These are phyloP conservation scores for Zaprionus ornatus DNA, from an alignment of 1,140 invertebrate genomes.

Conservation along the genomic window DNA sequence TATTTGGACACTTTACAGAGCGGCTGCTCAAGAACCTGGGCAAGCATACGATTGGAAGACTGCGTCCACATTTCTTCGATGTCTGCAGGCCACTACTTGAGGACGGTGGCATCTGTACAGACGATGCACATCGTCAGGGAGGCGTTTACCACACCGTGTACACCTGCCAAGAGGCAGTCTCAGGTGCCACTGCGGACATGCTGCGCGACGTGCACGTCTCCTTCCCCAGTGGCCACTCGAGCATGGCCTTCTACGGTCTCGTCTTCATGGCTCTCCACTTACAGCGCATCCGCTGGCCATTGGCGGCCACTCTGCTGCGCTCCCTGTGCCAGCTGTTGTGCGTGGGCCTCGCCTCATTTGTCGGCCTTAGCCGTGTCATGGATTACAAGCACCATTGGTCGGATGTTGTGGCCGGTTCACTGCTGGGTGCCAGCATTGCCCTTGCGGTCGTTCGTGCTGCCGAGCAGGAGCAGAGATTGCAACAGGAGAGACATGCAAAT, in stretches of 20 bases:
- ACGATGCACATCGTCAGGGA: slow-evolving; percentile 83
- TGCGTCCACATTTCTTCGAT: slow-evolving; percentile 95
- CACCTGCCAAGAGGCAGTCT: slow-evolving; percentile 84
- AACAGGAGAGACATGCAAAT: slow-evolving; percentile 9
- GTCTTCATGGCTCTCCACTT: slow-evolving; percentile 92
- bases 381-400: slow-evolving; percentile 98
- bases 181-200: slow-evolving; percentile 84
- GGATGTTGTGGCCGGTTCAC: slow-evolving; percentile 86
- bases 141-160: slow-evolving; percentile 87
- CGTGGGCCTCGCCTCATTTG: slow-evolving; percentile 87
- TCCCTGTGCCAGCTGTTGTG: slow-evolving; percentile 56
- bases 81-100: slow-evolving; percentile 87
- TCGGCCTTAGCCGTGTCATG: slow-evolving; percentile 93
- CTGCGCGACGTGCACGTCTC: slow-evolving; percentile 90
- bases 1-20: slow-evolving; percentile 91
- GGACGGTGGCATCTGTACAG: slow-evolving; percentile 48
- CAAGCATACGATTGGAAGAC: slow-evolving; percentile 94
- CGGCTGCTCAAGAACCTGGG: slow-evolving; percentile 93
- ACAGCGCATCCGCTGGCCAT: slow-evolving; percentile 84
- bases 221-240: slow-evolving; percentile 92
- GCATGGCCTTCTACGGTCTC: slow-evolving; percentile 92
- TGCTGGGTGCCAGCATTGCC: slow-evolving; percentile 85
- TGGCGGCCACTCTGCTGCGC: slow-evolving; percentile 33
- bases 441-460: slow-evolving; percentile 85
- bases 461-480: slow-evolving; percentile 32